Percentiles rank a stretch among this genome's conserved stretches.
Conservation (phyloP, 37 sponge, comb jelly and placozoan species). For the Diacarnus erythraeanus region DNA sequence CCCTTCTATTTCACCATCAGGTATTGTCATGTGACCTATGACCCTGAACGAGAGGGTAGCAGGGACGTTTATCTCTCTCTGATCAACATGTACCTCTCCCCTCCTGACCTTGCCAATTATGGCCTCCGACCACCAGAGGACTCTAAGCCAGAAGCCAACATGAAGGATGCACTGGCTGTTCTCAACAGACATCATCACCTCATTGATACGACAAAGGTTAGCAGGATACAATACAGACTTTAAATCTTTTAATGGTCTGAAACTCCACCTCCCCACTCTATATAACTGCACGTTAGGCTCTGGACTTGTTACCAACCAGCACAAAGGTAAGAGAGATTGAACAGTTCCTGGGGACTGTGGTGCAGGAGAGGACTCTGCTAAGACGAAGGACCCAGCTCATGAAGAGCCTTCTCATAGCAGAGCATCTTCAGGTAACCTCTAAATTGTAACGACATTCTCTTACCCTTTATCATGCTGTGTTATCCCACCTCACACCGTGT, state of each 20-base stretch:
- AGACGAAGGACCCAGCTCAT: slow-evolving; percentile 61
- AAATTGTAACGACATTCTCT: no score
- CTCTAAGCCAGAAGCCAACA: slow-evolving; percentile 45
- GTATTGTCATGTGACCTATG: slow-evolving; percentile 61
- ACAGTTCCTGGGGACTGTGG: slow-evolving; percentile 65
- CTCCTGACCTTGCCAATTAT: slow-evolving; percentile 50
- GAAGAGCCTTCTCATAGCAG: slow-evolving; percentile 62
- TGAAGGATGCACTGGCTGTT: slow-evolving; percentile 65
- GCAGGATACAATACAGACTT: no score
- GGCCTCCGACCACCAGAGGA: slow-evolving; percentile 35
- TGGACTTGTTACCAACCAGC: slow-evolving; percentile 59
- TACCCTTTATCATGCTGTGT: no score
- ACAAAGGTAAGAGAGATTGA: slow-evolving; percentile 39
- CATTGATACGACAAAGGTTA: slow-evolving; percentile 83
- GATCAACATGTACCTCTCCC: slow-evolving; percentile 77
- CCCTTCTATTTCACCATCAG: slow-evolving; percentile 2
- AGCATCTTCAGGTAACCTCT: slow-evolving; percentile 74
- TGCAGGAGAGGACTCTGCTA: slow-evolving; percentile 48
- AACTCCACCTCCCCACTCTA: background rate
- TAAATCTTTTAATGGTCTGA: no score
- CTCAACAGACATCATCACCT: slow-evolving; percentile 64
- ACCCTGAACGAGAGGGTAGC: slow-evolving; percentile 49
- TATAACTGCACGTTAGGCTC: slow-evolving; percentile 35
- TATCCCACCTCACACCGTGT: no score
- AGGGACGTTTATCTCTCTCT: slow-evolving; percentile 75